phyloP scores from a whole-genome alignment of 2,797 vertebrate genomes.

The Tadarida brasiliensis region DNA sequence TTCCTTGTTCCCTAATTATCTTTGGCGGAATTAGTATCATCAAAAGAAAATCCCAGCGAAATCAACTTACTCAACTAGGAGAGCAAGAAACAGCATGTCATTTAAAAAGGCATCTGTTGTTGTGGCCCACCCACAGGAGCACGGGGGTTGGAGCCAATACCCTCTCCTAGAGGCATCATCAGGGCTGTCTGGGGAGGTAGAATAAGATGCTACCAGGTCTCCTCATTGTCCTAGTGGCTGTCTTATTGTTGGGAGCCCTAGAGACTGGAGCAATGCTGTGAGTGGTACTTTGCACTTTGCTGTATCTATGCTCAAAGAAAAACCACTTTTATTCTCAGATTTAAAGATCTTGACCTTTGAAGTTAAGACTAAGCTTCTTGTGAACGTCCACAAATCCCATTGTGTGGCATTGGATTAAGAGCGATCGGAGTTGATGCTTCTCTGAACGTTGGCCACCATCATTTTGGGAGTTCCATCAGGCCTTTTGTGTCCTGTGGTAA shows the following conservation, averaged over 20 bases:
- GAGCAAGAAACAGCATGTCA: constrained; percentile 65
- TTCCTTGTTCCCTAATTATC: constrained; percentile 74
- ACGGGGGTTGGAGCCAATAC: neutral
- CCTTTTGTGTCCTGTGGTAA: neutral
- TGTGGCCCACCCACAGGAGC: neutral
- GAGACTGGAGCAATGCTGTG: neutral
- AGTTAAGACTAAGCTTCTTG: neutral
- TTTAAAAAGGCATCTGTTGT: constrained; percentile 52
- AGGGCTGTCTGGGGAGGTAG: neutral
- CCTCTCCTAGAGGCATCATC: neutral
- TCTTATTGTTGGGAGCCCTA: neutral
- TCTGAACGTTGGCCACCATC: neutral
- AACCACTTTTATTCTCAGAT: neutral
- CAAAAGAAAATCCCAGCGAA: constrained; percentile 76
- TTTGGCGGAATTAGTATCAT: constrained; percentile 77
- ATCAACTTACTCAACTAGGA: constrained; percentile 69
- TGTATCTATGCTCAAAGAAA: neutral
- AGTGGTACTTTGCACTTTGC: neutral
- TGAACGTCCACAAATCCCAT: neutral
- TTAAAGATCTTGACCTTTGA: neutral
- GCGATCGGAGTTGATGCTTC: neutral
- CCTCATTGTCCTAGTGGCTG: neutral
- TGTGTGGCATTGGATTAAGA: neutral
- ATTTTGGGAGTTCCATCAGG: neutral
- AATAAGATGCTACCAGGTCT: neutral